phyloP scores from a whole-genome alignment of 37 sponge, comb jelly and placozoan species.

The Halichondria panicea region DNA sequence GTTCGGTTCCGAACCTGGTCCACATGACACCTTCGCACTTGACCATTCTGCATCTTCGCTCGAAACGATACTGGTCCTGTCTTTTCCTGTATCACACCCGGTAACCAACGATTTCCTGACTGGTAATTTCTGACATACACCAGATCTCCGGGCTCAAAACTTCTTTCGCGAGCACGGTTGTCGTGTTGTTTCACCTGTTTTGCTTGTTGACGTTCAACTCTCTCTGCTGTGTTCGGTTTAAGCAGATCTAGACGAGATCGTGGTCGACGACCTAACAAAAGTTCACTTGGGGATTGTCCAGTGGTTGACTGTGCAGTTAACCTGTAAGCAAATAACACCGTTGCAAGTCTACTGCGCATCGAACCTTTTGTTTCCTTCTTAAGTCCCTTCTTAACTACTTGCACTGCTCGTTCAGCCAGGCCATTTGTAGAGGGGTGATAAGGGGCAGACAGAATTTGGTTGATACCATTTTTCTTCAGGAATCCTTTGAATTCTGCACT shows the following conservation, averaged over 20 bases:
- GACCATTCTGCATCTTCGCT: background rate
- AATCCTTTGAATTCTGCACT: conserved; percentile 35
- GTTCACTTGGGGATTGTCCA: conserved; percentile 28
- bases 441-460: no score
- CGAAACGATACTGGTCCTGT: conserved; percentile 31
- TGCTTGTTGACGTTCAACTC: conserved; percentile 12
- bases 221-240: conserved; percentile 12
- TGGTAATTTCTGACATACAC: conserved; percentile 15
- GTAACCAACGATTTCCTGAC: conserved; percentile 22
- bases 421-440: conserved; percentile 38
- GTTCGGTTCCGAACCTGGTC: conserved; percentile 13
- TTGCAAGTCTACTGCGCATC: conserved; percentile 2
- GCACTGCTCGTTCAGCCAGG: conserved; percentile 35
- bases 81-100: background rate
- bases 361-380: conserved; percentile 14
- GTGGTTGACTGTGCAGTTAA: conserved; percentile 37
- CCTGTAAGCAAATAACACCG: conserved; percentile 37
- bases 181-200: conserved; percentile 12
- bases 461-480: background rate
- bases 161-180: background rate
- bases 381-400: conserved; percentile 29
- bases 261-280: conserved; percentile 39
- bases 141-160: conserved; percentile 13
- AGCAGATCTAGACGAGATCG: conserved; percentile 33
- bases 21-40: conserved; percentile 2